Evolutionary conservation across 2,888 invertebrate genomes (phyloP).

Genomic region (Agrochola litura): DNA sequence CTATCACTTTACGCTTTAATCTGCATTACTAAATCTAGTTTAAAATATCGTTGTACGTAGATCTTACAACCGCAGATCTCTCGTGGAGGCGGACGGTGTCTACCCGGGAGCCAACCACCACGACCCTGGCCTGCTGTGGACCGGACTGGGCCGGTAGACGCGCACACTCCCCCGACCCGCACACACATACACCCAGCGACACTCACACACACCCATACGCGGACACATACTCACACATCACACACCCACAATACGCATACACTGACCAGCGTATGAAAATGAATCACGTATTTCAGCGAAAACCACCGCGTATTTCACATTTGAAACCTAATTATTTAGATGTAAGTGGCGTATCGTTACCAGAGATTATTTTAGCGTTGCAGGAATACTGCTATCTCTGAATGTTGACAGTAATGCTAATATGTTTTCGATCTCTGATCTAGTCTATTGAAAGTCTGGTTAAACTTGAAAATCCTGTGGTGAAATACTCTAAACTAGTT

Average conservation of each 20-base stretch:
- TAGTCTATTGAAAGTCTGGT: constrained; percentile 51
- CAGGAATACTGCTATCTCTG: constrained; percentile 73
- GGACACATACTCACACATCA: constrained; percentile 31
- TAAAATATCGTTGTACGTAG: constrained; percentile 87
- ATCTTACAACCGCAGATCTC: constrained; percentile 91
- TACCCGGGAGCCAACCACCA: constrained; percentile 92
- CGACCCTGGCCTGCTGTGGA: constrained; percentile 92
- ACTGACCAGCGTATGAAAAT: constrained; percentile 46
- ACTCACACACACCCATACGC: constrained; percentile 37
- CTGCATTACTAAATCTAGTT: constrained; percentile 61
- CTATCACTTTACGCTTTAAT: constrained; percentile 27
- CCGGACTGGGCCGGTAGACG: constrained; percentile 90
- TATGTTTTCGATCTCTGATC: constrained; percentile 43
- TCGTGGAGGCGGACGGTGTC: constrained; percentile 89
- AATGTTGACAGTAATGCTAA: constrained; percentile 40
- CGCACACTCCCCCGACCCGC: constrained; percentile 61
- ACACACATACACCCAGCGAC: constrained; percentile 41
- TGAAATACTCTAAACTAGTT: background rate
- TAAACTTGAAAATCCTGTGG: constrained; percentile 19
- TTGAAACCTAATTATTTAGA: constrained; percentile 60
- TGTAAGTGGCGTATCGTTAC: constrained; percentile 58
- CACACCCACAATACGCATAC: constrained; percentile 39
- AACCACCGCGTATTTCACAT: constrained; percentile 43
- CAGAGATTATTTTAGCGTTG: constrained; percentile 71
- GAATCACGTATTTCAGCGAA: constrained; percentile 39